Evolutionary conservation across 2,888 invertebrate species (phyloP).

Genomic region (Hemithea aestivaria): DNA sequence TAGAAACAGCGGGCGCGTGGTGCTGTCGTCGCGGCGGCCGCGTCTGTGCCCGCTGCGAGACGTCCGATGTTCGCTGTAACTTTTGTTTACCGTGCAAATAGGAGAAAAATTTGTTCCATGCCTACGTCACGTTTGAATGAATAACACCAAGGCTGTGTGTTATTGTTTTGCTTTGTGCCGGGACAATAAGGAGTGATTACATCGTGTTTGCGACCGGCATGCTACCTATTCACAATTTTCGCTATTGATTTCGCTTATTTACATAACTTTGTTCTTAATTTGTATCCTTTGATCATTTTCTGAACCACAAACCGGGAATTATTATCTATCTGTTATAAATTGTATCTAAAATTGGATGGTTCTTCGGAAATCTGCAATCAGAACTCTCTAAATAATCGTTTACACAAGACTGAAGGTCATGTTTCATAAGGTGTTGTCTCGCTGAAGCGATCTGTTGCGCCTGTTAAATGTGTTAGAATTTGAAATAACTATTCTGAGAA

Average conservation of each 20-base stretch:
- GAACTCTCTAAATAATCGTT: slow-evolving; percentile 21
- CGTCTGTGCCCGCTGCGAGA: slow-evolving; percentile 37
- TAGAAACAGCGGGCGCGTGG: slow-evolving; percentile 45
- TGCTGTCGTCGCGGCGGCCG: slow-evolving; percentile 48
- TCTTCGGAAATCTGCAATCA: too few species aligned
- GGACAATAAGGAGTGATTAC: slow-evolving; percentile 43
- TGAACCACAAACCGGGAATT: too few species aligned
- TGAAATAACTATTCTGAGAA: not conserved
- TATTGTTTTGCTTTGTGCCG: slow-evolving; percentile 51
- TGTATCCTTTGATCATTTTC: too few species aligned
- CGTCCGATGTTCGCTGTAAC: slow-evolving; percentile 48
- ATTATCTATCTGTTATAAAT: too few species aligned
- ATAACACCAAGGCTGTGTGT: slow-evolving; percentile 61
- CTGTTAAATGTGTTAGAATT: slow-evolving; percentile 21
- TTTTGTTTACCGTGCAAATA: slow-evolving; percentile 65
- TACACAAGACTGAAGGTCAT: slow-evolving; percentile 41
- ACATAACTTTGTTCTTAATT: slow-evolving; percentile 9
- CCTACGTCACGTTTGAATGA: slow-evolving; percentile 67
- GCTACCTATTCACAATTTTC: slow-evolving; percentile 25
- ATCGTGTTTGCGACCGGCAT: slow-evolving; percentile 26
- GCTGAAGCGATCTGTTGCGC: slow-evolving; percentile 39
- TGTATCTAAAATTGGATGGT: too few species aligned
- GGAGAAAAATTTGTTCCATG: slow-evolving; percentile 66
- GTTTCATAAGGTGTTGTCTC: slow-evolving; percentile 48
- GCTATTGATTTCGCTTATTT: slow-evolving; percentile 22